These are phyloP conservation scores for Eudyptes chrysolophus DNA, from an alignment of 2,113 vertebrate genomes.

Conservation along the genomic window DNA sequence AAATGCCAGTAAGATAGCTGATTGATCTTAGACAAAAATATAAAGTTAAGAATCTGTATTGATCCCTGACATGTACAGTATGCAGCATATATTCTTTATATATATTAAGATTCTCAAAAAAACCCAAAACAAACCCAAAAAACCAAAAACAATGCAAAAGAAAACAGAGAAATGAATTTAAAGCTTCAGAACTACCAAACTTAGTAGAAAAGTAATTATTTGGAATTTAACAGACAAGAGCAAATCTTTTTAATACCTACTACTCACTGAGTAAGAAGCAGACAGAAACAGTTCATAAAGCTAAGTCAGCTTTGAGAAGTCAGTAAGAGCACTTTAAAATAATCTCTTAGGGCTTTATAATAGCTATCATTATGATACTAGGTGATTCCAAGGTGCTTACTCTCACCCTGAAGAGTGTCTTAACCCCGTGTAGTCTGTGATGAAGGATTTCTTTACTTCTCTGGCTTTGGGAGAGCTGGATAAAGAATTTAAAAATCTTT, in stretches of 20 bases:
- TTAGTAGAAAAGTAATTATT: neutral
- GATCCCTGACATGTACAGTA: neutral
- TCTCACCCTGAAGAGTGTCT: neutral
- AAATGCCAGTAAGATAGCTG: neutral
- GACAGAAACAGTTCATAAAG: neutral
- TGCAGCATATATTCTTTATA: neutral
- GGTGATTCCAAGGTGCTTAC: neutral
- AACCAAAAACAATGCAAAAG: neutral
- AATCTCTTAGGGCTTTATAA: neutral
- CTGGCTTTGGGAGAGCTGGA: neutral
- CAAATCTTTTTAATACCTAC: neutral
- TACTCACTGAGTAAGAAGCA: neutral
- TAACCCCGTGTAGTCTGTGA: neutral
- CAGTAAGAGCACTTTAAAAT: neutral
- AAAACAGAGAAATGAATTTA: neutral
- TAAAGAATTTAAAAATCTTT: neutral
- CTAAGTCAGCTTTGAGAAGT: neutral
- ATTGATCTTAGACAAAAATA: neutral
- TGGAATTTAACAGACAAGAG: neutral
- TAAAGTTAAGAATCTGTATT: neutral
- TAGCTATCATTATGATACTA: neutral
- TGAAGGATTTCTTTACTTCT: neutral
- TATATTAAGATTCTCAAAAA: neutral
- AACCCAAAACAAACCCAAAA: neutral
- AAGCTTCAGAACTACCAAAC: neutral